Evolutionary conservation across 2,888 invertebrate species (phyloP), one percentile per base, ranked within the genome.

Genomic region (Alcis repandata): DNA sequence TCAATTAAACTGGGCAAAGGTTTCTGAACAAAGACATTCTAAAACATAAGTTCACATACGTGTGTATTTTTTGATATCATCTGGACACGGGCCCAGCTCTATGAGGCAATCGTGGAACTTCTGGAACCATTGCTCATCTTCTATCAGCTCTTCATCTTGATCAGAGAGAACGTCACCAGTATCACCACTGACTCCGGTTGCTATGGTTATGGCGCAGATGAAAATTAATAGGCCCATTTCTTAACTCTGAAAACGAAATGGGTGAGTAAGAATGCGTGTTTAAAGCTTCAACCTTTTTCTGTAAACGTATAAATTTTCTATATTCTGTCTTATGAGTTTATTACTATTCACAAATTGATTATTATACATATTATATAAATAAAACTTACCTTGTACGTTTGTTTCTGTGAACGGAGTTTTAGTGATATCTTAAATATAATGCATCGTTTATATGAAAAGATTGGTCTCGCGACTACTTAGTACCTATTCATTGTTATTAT

Each of bases 101-200:
- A 53, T 27, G 15, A 53, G 27, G 13, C 53, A 53, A 22, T 53
- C 22, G n/a, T 40, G 40, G 17, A 53, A 41, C 22, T 15, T 19
- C 20, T 40, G 20, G 9, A 53, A 53, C 53, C 40, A 41, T 0
- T 53, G 22, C n/a, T 15, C 9, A 27, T 53, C 27, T 38, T 22
- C 40, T 38, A 53, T 53, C 9, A 53, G 40, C 4, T 17, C 11
- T 7, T 41, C 27, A 7, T 53, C 53, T 9, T 22, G 3, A n/a
- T 53, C 53, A 3, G n/a, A 22, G 22, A 53, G 40, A 10, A 53
- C 40, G 10, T 53, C 53, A 27, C 27, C 27, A n/a, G n/a, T n/a
- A 4, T 27, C 27, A 40, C n/a, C 38, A 22, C 13, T n/a, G 10
- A 53, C 40, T 10, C 22, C 0, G 0, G 40, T 13, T n/a, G 20